phyloP scores from a whole-genome alignment of 2,113 vertebrate genomes.

The Rhadina sibilatrix region DNA sequence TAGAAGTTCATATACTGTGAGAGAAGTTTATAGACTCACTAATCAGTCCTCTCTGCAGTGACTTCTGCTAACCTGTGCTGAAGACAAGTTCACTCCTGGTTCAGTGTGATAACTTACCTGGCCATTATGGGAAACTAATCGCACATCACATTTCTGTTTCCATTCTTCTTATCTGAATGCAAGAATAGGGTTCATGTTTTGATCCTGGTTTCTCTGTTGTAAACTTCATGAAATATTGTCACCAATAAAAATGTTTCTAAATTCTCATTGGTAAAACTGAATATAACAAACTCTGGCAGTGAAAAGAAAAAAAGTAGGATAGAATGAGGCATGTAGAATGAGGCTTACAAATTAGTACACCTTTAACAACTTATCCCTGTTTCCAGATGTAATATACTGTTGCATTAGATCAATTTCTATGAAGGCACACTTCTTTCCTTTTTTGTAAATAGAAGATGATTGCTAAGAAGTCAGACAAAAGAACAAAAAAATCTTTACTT shows the following conservation, averaged over 20 bases:
- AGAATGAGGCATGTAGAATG: background rate
- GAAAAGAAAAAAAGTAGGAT: too few species aligned
- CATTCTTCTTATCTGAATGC: background rate
- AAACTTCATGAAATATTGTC: background rate
- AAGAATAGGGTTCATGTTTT: background rate
- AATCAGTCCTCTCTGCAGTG: background rate
- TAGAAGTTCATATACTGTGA: background rate
- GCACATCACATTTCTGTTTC: background rate
- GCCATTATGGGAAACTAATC: background rate
- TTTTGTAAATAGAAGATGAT: background rate
- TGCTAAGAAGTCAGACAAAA: background rate
- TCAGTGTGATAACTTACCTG: background rate
- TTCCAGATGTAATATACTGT: background rate
- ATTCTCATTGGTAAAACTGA: background rate
- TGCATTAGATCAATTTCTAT: background rate
- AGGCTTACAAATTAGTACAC: background rate
- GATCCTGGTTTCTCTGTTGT: background rate
- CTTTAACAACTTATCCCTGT: background rate
- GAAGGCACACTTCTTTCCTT: background rate
- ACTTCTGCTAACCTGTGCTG: background rate
- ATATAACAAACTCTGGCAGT: background rate
- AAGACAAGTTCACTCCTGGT: background rate
- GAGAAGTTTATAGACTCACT: background rate
- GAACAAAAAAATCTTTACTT: background rate
- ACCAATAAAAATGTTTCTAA: background rate